Conservation (phyloP, 2,113 vertebrate genomes). For the Dendrocopos noguchii region DNA sequence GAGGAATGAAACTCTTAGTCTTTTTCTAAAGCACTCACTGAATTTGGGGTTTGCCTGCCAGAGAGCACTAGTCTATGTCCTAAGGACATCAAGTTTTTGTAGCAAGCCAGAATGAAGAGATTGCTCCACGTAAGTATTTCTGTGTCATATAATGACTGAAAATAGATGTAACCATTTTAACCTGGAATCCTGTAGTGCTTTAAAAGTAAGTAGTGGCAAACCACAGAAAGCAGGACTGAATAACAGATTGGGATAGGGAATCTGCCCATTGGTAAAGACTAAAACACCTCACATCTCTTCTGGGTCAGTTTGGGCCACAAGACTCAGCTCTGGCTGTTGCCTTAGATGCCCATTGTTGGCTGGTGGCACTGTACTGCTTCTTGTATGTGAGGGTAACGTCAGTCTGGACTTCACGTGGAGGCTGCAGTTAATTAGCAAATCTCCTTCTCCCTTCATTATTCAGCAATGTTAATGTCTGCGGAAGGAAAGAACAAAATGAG, state of each 20-base stretch:
- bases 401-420: not conserved
- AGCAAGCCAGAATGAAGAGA: not conserved
- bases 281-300: not conserved
- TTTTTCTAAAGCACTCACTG: not conserved
- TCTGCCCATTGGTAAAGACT: not conserved
- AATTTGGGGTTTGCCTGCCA: not conserved
- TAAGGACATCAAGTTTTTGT: not conserved
- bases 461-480: not conserved
- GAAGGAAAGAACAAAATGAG: conserved; percentile 24
- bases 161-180: not conserved
- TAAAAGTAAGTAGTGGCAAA: not conserved
- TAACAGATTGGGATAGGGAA: not conserved
- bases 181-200: not conserved
- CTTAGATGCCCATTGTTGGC: not conserved
- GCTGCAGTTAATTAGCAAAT: conserved; percentile 27
- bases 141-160: not conserved
- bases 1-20: not conserved
- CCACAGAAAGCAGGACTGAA: not conserved
- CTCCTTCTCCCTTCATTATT: not conserved
- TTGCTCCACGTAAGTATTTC: not conserved
- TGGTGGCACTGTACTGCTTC: not conserved
- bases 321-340: not conserved
- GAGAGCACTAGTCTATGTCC: not conserved
- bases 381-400: not conserved
- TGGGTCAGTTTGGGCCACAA: not conserved